Base-by-base conservation (phyloP, 2,888 invertebrate genomes). In the Eustalomyia histrio region DNA sequence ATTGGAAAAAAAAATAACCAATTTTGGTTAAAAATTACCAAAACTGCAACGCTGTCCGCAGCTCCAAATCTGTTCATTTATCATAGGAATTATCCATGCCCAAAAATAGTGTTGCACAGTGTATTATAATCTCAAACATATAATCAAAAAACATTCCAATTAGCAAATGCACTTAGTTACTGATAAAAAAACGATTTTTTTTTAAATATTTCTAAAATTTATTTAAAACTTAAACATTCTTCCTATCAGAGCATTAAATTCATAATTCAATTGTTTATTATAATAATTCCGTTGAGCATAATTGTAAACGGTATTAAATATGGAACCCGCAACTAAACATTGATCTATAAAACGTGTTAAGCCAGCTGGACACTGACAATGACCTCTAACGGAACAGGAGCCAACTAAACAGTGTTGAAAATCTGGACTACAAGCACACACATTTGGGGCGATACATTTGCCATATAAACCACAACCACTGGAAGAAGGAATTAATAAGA, bases 401-500 rank as follows among this genome's bases (percentile, higher is more conserved):
- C 89, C 90, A 7, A 79, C 61, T 18, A 69, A n/a, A 29, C 89
- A 89, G 18, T 83, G 83, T 58, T 88, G 89, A 1, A 80, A 76
- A 1, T 86, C 79, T 0, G 84, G 50, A 0, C 75, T 83, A 83
- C 92, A 92, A 2, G 89, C 87, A 24, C 91, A 91, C 2, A 84
- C 80, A 39, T 89, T 87, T 2, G 90, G 89, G 0, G 87, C 86
- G 2, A 88, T 85, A 39, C 90, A 90, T 33, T 85, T 83, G 3
- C 90, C 90, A 74, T 90, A 87, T 16, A 79, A 65, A 1, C 89
- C 90, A 55, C 89, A 89, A 17, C 86, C 86, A 7, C 89, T 89
- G 72, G 0, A 73, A 80, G 21, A 35, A 39, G 17, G 21, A 52
- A 43, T 63, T 18, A 50, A 18, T 39, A 24, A 14, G 16, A 17